A percentile compares a stretch with the other conserved stretches of the same genome.
Conservation (phyloP, 1,140 invertebrate genomes). For the Leptopilina boulardi region DNA sequence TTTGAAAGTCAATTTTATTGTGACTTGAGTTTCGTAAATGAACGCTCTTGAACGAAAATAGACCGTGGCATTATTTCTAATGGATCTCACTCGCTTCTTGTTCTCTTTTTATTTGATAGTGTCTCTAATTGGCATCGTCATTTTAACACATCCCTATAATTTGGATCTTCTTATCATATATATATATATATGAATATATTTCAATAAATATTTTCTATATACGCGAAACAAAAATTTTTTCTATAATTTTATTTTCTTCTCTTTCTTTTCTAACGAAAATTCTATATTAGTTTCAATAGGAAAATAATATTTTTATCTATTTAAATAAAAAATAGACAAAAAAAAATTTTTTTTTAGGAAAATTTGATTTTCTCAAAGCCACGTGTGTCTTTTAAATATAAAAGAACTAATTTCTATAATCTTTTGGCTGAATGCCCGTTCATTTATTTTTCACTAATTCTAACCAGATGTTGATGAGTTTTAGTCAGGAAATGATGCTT, state of each 20-base stretch:
- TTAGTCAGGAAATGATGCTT: slow-evolving; percentile 12
- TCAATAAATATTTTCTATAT: no score
- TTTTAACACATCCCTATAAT: slow-evolving; percentile 23
- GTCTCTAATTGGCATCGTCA: slow-evolving; percentile 21
- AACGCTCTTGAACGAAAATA: slow-evolving; percentile 25
- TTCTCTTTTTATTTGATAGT: slow-evolving; percentile 25
- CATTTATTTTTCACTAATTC: slow-evolving; percentile 12
- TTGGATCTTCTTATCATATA: background rate
- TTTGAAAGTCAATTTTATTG: slow-evolving; percentile 1
- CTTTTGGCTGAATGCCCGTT: slow-evolving; percentile 2
- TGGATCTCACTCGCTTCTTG: slow-evolving; percentile 7
- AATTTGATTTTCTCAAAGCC: background rate
- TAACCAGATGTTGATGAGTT: slow-evolving; percentile 11
- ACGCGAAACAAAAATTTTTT: no score
- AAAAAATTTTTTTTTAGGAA: background rate
- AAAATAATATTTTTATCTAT: background rate
- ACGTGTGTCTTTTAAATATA: background rate
- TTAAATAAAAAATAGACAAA: background rate
- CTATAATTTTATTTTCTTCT: no score
- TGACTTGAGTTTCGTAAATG: slow-evolving; percentile 25
- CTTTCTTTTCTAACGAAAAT: no score
- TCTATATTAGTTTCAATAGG: no score
- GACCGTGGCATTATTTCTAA: slow-evolving; percentile 31
- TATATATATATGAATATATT: no score
- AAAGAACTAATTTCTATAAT: background rate